A percentile compares a stretch with the other conserved stretches of the same genome.
Evolutionary conservation across 2,797 vertebrate genomes (phyloP).

Genomic region (Hemitrygon akajei): DNA sequence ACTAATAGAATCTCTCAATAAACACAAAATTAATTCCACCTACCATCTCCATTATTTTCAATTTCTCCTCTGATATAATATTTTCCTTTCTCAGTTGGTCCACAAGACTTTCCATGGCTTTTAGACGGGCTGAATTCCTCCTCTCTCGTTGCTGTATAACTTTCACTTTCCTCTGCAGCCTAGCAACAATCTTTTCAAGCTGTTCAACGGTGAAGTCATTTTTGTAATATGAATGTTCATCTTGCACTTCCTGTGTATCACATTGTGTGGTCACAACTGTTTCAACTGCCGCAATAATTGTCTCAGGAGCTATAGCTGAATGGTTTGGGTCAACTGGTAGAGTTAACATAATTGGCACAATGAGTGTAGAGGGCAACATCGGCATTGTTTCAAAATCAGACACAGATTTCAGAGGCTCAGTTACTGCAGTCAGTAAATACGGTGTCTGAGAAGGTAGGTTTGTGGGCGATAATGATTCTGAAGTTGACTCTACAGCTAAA

Average conservation of each 20-base stretch:
- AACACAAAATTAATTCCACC: neutral
- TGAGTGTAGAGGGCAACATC: conserved; percentile 52
- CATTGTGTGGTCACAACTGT: neutral
- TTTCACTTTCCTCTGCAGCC: conserved; percentile 63
- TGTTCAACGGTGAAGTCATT: conserved; percentile 59
- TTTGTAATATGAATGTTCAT: conserved; percentile 55
- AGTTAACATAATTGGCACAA: conserved; percentile 61
- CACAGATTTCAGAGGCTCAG: conserved; percentile 30
- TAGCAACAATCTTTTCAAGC: conserved; percentile 53
- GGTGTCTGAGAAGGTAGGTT: conserved; percentile 43
- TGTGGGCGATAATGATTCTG: conserved; percentile 56
- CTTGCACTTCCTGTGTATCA: conserved; percentile 40
- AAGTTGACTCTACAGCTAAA: conserved; percentile 56
- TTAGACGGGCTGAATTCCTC: conserved; percentile 61
- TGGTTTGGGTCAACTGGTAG: conserved; percentile 59
- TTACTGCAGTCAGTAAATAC: conserved; percentile 6
- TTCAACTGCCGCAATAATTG: neutral
- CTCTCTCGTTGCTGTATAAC: conserved; percentile 65
- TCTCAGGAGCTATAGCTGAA: neutral
- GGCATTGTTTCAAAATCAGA: conserved; percentile 50
- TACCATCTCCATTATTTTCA: conserved; percentile 58
- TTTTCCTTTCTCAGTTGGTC: conserved; percentile 60
- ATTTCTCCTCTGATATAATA: conserved; percentile 55
- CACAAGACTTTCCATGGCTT: conserved; percentile 61
- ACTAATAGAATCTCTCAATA: neutral